phyloP scores from a whole-genome alignment of 2,888 invertebrate genomes.

The Nysson spinosus region DNA sequence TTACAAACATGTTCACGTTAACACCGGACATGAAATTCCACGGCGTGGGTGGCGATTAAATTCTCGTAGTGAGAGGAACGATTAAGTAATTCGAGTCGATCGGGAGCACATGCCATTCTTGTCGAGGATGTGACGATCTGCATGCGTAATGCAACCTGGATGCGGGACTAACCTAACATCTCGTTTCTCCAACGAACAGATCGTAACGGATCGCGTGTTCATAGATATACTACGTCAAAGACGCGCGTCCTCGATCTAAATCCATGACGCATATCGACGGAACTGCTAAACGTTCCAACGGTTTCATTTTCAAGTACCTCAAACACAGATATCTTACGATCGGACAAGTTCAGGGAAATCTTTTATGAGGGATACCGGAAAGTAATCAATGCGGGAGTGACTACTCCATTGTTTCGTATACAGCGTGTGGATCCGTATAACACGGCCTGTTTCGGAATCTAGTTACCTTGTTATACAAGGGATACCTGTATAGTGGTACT shows the following conservation, averaged over 20 bases:
- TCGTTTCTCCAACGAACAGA: constrained; percentile 47
- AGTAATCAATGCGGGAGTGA: too few relatives aligned
- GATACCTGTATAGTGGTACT: too few relatives aligned
- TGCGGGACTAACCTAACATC: constrained; percentile 45
- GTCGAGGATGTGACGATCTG: constrained; percentile 58
- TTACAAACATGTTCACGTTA: constrained; percentile 18
- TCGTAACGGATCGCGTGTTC: constrained; percentile 39
- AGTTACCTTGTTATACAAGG: too few relatives aligned
- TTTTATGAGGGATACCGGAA: too few relatives aligned
- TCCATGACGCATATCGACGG: constrained; percentile 64
- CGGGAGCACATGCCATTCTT: constrained; percentile 27
- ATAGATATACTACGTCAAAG: background rate
- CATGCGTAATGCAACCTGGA: constrained; percentile 56
- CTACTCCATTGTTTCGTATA: too few relatives aligned
- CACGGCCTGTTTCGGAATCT: too few relatives aligned
- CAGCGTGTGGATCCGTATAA: too few relatives aligned
- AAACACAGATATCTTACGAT: constrained; percentile 21
- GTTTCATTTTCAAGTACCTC: constrained; percentile 54
- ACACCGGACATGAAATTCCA: too few relatives aligned
- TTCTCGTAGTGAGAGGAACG: constrained; percentile 16
- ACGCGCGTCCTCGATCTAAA: constrained; percentile 70
- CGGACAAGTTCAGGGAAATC: too few relatives aligned
- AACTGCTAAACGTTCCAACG: constrained; percentile 64
- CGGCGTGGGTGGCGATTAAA: constrained; percentile 55
- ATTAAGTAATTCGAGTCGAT: constrained; percentile 58